Conservation (phyloP, 30 jellyfish, hydroid and myxozoan species). For the Turritopsis rubra region DNA sequence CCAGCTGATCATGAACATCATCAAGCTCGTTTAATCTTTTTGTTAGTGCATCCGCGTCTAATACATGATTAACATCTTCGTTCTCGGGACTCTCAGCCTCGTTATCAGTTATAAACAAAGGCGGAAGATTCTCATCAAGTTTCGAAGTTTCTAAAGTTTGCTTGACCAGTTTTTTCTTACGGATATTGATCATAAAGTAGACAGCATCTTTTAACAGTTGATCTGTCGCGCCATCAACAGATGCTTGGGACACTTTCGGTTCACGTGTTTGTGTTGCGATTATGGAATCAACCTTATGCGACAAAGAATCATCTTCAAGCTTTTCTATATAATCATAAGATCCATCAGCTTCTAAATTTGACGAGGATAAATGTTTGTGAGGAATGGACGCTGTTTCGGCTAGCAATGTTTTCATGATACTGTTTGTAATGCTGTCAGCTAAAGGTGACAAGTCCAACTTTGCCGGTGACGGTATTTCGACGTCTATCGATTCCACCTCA, state of each 20-base stretch:
- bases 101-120: constrained; percentile 21
- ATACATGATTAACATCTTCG: neutral
- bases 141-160: neutral
- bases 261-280: neutral
- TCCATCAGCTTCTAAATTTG: neutral
- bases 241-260: neutral
- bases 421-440: constrained; percentile 74
- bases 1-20: constrained; percentile 85
- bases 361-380: neutral
- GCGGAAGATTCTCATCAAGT: neutral
- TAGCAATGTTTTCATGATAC: constrained; percentile 48
- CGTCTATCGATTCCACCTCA: constrained; percentile 9
- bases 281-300: neutral
- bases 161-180: neutral
- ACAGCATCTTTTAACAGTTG: constrained; percentile 29
- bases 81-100: neutral
- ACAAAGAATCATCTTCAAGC: neutral
- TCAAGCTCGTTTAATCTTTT: constrained; percentile 72
- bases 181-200: constrained; percentile 13
- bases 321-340: neutral
- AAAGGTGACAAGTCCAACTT: constrained; percentile 39
- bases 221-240: neutral
- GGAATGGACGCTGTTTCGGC: constrained; percentile 56
- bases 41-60: constrained; percentile 66
- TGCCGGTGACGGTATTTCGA: constrained; percentile 12